Conservation (phyloP, 1,140 invertebrate species). For the Nasonia giraulti region DNA sequence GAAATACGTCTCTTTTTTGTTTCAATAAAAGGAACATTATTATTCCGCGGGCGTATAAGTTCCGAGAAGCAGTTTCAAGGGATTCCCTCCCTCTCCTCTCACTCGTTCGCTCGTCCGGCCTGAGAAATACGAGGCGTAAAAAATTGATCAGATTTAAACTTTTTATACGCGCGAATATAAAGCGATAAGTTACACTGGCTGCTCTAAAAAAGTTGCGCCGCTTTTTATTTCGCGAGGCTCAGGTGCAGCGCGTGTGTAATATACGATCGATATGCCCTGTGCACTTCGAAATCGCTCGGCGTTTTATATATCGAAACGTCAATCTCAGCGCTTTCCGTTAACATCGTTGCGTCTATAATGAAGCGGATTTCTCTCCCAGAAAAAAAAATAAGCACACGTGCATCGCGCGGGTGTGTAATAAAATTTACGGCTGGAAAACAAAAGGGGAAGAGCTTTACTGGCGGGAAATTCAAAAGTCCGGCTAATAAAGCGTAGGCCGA, state of each 20-base stretch:
- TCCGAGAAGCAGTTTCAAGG: neutral
- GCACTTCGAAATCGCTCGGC: no score
- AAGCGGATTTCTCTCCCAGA: neutral
- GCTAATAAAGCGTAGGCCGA: neutral
- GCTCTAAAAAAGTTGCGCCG: constrained; percentile 19
- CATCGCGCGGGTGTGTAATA: neutral
- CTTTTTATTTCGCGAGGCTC: constrained; percentile 3
- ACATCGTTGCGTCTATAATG: neutral
- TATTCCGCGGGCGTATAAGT: neutral
- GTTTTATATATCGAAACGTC: neutral
- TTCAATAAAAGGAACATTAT: constrained; percentile 1
- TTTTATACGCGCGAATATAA: constrained; percentile 18
- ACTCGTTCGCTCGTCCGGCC: neutral
- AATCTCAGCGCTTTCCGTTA: neutral
- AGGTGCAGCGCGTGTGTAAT: neutral
- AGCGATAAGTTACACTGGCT: constrained; percentile 1
- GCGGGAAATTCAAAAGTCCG: neutral
- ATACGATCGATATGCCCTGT: neutral
- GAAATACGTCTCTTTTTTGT: neutral
- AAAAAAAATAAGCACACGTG: neutral
- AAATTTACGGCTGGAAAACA: neutral
- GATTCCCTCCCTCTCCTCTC: neutral
- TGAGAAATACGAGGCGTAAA: constrained; percentile 4
- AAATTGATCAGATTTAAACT: constrained; percentile 28
- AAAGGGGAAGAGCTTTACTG: neutral